Conservation (phyloP, 2,113 vertebrate genomes). For the Neopipo cinnamomea region DNA sequence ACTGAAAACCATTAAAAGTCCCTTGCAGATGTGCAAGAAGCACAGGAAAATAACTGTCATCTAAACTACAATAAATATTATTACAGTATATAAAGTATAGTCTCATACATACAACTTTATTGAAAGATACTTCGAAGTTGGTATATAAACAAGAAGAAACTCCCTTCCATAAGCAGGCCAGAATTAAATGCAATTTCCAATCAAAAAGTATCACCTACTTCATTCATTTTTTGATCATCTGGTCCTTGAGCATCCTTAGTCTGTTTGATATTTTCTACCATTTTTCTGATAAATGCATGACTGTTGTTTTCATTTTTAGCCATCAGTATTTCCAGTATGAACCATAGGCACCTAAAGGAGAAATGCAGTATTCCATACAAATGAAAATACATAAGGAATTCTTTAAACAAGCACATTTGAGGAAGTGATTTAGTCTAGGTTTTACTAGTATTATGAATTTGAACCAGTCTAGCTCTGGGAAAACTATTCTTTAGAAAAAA, state of each 20-base stretch:
- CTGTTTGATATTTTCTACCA: conserved; percentile 99
- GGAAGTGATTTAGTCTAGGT: not conserved
- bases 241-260: conserved; percentile 95
- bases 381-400: not conserved
- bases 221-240: conserved; percentile 92
- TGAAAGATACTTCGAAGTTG: not conserved
- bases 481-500: not conserved
- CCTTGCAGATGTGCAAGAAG: not conserved
- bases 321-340: conserved; percentile 97
- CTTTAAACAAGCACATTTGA: not conserved
- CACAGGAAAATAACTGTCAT: not conserved
- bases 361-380: not conserved
- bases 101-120: not conserved
- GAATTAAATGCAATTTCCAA: not conserved
- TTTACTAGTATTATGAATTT: not conserved
- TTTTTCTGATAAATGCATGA: conserved; percentile 97
- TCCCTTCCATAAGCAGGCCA: not conserved
- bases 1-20: not conserved
- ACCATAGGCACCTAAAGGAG: conserved; percentile 90
- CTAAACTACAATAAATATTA: not conserved
- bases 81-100: not conserved
- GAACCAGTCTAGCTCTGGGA: not conserved
- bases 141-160: not conserved
- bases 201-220: conserved; percentile 77
- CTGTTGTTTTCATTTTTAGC: conserved; percentile 99